Evolutionary conservation across 2,797 vertebrate species (phyloP).

Genomic region (Echeneis naucrates): DNA sequence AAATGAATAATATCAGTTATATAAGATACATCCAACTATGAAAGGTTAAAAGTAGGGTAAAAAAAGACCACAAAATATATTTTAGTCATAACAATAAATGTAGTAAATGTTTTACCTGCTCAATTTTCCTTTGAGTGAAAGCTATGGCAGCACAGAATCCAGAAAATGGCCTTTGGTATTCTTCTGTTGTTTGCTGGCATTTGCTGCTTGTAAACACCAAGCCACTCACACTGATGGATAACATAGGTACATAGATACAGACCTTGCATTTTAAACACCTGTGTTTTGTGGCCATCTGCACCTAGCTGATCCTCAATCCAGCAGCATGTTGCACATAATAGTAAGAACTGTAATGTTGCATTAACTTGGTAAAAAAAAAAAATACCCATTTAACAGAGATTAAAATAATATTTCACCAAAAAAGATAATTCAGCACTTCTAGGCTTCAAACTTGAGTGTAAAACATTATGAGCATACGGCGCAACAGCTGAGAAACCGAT

Average conservation of each 20-base stretch:
- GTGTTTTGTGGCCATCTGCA: background rate
- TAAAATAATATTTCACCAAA: slow-evolving; percentile 1
- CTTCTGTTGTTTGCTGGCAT: background rate
- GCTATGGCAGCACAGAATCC: slow-evolving; percentile 7
- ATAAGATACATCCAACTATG: slow-evolving; percentile 42
- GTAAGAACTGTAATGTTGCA: background rate
- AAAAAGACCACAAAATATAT: slow-evolving; percentile 48
- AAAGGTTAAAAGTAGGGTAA: slow-evolving; percentile 16
- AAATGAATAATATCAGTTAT: slow-evolving; percentile 4
- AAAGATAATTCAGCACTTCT: background rate
- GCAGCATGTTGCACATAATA: background rate
- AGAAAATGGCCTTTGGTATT: background rate
- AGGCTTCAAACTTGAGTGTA: background rate
- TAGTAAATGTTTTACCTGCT: slow-evolving; percentile 33
- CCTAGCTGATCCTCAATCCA: slow-evolving; percentile 15
- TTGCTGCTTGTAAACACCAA: background rate
- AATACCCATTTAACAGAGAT: background rate
- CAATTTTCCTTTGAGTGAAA: slow-evolving; percentile 9
- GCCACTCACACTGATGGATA: background rate
- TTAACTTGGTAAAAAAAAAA: slow-evolving; percentile 6
- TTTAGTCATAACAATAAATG: slow-evolving; percentile 8
- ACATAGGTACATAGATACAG: background rate
- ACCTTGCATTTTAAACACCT: background rate
- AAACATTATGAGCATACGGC: background rate
- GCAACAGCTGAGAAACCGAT: background rate